Conservation (phyloP, 2,888 invertebrate genomes). For the Quadroppia sp. region DNA sequence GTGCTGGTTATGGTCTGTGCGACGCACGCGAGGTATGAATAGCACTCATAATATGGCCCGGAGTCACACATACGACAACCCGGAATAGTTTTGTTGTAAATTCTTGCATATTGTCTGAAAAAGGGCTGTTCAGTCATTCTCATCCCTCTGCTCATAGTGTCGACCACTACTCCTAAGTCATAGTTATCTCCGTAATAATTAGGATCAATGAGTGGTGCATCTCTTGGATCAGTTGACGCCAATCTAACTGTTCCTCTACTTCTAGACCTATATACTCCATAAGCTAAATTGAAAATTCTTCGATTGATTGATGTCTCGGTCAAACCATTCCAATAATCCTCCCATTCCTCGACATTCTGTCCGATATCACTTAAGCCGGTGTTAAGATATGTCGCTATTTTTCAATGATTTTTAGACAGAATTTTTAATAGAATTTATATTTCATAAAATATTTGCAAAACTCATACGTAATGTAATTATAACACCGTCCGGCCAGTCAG, state of each 20-base stretch:
- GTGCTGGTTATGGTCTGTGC: conserved; percentile 38
- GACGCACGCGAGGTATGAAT: conserved; percentile 36
- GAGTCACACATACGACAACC: conserved; percentile 10
- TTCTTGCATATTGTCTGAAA: no score
- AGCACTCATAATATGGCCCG: conserved; percentile 39
- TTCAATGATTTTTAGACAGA: not conserved
- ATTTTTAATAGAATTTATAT: not conserved
- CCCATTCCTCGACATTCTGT: conserved; percentile 9
- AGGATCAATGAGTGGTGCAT: no score
- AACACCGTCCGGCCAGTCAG: conserved; percentile 38
- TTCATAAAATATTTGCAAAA: not conserved
- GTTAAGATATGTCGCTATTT: no score
- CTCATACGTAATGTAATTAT: conserved; percentile 35
- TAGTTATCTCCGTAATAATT: conserved; percentile 28
- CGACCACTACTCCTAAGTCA: conserved; percentile 38
- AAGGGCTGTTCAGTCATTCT: conserved; percentile 14
- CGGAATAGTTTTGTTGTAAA: no score
- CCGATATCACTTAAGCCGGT: not conserved
- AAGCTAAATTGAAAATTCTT: conserved; percentile 34
- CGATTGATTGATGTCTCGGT: not conserved
- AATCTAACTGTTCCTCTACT: no score
- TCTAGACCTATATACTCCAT: conserved; percentile 35
- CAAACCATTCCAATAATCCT: conserved; percentile 26
- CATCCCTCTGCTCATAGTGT: conserved; percentile 32
- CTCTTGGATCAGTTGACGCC: no score